Conservation (phyloP, 2,888 invertebrate genomes). For the Orthosia cruda region DNA sequence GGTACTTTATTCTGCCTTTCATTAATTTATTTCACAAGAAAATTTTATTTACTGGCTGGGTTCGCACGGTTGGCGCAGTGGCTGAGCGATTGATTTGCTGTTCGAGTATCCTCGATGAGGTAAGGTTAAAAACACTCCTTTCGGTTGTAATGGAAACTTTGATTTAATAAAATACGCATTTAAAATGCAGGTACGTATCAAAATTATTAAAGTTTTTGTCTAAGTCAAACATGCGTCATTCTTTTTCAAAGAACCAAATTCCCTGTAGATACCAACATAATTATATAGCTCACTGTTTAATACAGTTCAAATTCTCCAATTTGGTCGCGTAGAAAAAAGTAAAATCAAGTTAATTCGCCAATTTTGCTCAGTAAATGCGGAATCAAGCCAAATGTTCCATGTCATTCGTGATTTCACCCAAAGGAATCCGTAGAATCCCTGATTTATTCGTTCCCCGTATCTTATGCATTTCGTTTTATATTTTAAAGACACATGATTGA, state of each 20-base stretch:
- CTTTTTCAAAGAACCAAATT: not conserved
- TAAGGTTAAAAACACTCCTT: too few relatives aligned
- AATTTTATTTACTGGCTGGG: not conserved
- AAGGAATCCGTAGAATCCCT: conserved; percentile 31
- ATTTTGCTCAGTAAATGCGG: conserved; percentile 53
- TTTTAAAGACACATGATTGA: conserved; percentile 32
- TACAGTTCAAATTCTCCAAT: conserved; percentile 29
- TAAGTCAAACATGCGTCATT: not conserved
- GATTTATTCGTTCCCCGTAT: conserved; percentile 47
- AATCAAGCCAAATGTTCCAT: conserved; percentile 50
- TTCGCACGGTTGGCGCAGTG: too few relatives aligned
- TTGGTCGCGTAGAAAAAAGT: conserved; percentile 32
- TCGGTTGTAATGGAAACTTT: too few relatives aligned
- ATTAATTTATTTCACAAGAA: conserved; percentile 1
- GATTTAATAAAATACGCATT: too few relatives aligned
- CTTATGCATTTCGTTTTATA: conserved; percentile 39
- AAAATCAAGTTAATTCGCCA: conserved; percentile 49
- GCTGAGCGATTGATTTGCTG: too few relatives aligned
- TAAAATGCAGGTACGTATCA: not conserved
- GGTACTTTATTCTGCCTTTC: not conserved
- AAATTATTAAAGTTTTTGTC: not conserved
- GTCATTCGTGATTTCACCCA: conserved; percentile 49
- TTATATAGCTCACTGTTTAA: conserved; percentile 21
- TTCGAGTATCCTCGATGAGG: too few relatives aligned
- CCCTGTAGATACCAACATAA: not conserved